These are phyloP conservation scores for Zonotrichia leucophrys DNA, from an alignment of 2,113 vertebrate species.

Conservation along the genomic window DNA sequence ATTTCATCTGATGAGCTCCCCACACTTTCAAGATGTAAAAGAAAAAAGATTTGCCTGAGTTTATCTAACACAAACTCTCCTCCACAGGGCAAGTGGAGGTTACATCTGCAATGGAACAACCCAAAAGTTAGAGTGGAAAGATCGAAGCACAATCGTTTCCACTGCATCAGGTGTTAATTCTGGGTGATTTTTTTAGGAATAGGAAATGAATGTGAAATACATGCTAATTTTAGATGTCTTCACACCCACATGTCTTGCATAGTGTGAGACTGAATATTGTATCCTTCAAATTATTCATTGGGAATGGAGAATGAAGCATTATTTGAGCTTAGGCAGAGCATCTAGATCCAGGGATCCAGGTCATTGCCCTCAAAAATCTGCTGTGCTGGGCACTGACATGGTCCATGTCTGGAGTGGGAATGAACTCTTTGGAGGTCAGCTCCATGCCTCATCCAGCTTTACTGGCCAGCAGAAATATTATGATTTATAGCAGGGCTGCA, in stretches of 20 bases:
- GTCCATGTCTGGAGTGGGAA: background rate
- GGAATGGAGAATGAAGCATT: background rate
- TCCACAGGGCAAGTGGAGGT: background rate
- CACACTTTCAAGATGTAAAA: background rate
- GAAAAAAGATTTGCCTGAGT: background rate
- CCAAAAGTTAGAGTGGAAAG: conserved; percentile 31
- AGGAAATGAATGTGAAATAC: background rate
- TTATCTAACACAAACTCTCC: background rate
- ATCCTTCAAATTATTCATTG: background rate
- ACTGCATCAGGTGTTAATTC: background rate
- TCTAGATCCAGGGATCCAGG: background rate
- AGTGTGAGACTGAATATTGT: background rate
- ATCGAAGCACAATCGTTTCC: conserved; percentile 3
- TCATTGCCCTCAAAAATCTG: rapidly evolving
- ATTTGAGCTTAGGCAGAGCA: background rate
- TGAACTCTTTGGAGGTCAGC: background rate
- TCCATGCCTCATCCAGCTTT: background rate
- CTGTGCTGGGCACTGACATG: rapidly evolving
- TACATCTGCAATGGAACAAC: conserved; percentile 15
- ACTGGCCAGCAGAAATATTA: background rate
- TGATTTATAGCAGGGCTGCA: background rate
- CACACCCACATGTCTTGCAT: background rate
- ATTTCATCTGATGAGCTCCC: background rate
- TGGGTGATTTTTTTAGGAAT: background rate
- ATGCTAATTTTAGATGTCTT: background rate